phyloP scores from a whole-genome alignment of 2,888 invertebrate genomes.

The Muscina levida region DNA sequence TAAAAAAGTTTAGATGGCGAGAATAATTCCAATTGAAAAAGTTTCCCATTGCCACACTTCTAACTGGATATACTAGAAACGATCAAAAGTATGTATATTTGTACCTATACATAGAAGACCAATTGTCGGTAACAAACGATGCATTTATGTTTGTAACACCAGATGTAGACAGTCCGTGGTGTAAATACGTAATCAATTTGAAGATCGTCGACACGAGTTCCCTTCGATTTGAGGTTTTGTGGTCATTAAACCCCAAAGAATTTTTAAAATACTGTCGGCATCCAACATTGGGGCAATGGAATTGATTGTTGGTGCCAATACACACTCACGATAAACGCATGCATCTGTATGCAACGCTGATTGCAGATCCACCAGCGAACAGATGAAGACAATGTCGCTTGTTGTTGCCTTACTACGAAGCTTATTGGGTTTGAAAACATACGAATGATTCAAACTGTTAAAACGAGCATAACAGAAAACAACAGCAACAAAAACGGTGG shows the following conservation, averaged over 20 bases:
- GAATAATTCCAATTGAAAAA: too few species aligned
- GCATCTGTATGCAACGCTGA: not conserved
- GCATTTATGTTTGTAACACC: too few species aligned
- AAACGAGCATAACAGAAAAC: conserved; percentile 3
- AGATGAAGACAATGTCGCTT: conserved; percentile 10
- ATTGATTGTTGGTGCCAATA: conserved; percentile 6
- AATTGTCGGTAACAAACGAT: too few species aligned
- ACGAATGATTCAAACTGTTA: conserved; percentile 24
- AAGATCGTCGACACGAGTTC: not conserved
- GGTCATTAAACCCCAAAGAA: conserved; percentile 43
- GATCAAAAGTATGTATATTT: too few species aligned
- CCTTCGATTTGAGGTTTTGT: not conserved
- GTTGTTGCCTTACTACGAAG: not conserved
- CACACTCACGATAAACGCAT: not conserved
- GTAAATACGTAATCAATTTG: conserved; percentile 25
- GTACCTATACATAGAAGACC: too few species aligned
- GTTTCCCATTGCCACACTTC: too few species aligned
- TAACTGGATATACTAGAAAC: too few species aligned
- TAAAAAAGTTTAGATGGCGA: too few species aligned
- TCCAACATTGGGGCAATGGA: conserved; percentile 30
- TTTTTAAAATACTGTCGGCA: conserved; percentile 41
- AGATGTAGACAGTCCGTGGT: too few species aligned
- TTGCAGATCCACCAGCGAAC: not conserved
- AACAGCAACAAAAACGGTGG: not conserved
- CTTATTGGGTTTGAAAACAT: conserved; percentile 1